Percentiles rank a stretch among this genome's conserved stretches.
Evolutionary conservation across 2,113 vertebrate genomes (phyloP).

Genomic region (Falcunculus frontatus): DNA sequence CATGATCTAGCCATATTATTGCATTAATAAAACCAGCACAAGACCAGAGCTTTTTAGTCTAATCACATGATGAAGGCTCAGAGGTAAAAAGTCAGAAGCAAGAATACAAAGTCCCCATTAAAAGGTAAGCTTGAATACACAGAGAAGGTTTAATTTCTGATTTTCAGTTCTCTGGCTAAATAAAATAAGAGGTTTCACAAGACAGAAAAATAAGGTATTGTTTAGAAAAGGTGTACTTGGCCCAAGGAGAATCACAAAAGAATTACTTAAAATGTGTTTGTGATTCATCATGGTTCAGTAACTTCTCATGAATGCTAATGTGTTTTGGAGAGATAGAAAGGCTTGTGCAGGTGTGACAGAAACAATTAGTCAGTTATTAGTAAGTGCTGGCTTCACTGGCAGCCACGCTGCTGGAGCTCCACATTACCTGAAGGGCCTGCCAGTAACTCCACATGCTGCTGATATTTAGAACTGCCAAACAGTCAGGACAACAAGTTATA

Average conservation of each 20-base stretch:
- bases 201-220: background rate
- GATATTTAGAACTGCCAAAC: background rate
- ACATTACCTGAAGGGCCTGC: background rate
- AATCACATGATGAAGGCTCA: background rate
- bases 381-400: background rate
- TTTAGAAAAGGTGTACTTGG: background rate
- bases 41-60: background rate
- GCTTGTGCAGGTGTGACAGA: conserved; percentile 1
- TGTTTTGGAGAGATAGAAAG: background rate
- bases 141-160: background rate
- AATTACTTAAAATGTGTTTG: background rate
- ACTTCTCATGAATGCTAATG: background rate
- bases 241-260: background rate
- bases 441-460: background rate
- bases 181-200: background rate
- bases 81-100: background rate
- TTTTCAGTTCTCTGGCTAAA: background rate
- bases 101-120: background rate
- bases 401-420: background rate
- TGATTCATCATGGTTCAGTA: background rate
- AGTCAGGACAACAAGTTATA: background rate
- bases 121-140: background rate
- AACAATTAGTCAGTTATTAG: background rate
- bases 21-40: background rate
- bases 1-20: background rate